These are phyloP conservation scores for Agrochola macilenta DNA, from an alignment of 2,888 invertebrate genomes.

Conservation along the genomic window DNA sequence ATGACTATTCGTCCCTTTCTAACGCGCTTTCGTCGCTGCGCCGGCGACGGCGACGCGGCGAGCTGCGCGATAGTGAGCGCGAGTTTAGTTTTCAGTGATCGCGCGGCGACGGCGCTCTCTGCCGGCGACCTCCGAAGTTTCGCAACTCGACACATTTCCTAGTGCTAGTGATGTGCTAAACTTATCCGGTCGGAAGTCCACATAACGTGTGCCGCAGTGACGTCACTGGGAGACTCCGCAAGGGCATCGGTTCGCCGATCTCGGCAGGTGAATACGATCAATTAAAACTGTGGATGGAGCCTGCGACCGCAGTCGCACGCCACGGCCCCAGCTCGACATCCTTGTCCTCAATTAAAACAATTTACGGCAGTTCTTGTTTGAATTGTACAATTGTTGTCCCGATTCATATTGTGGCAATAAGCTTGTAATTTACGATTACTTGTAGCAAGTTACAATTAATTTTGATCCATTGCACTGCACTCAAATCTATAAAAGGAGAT, in stretches of 20 bases:
- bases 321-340: constrained; percentile 81
- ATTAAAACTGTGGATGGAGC: constrained; percentile 69
- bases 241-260: constrained; percentile 72
- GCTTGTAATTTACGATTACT: constrained; percentile 56
- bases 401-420: constrained; percentile 65
- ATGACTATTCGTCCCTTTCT: constrained; percentile 86
- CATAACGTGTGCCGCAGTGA: constrained; percentile 67
- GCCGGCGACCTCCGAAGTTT: constrained; percentile 85
- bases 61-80: constrained; percentile 79
- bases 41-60: constrained; percentile 58
- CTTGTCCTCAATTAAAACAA: constrained; percentile 89
- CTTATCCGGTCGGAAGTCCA: constrained; percentile 77
- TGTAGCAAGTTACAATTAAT: constrained; percentile 45
- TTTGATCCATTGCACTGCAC: constrained; percentile 42
- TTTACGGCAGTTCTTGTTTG: constrained; percentile 84
- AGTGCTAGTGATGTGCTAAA: constrained; percentile 87
- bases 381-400: constrained; percentile 79
- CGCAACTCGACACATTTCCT: constrained; percentile 81
- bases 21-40: constrained; percentile 82
- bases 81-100: constrained; percentile 87
- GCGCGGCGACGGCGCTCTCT: constrained; percentile 86
- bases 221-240: constrained; percentile 70
- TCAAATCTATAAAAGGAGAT: constrained; percentile 56
- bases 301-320: constrained; percentile 70
- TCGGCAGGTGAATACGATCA: constrained; percentile 79